A percentile compares a stretch with the other conserved stretches of the same genome.
Evolutionary conservation across 2,888 invertebrate species (phyloP).

Genomic region (Pterobdella sp.): DNA sequence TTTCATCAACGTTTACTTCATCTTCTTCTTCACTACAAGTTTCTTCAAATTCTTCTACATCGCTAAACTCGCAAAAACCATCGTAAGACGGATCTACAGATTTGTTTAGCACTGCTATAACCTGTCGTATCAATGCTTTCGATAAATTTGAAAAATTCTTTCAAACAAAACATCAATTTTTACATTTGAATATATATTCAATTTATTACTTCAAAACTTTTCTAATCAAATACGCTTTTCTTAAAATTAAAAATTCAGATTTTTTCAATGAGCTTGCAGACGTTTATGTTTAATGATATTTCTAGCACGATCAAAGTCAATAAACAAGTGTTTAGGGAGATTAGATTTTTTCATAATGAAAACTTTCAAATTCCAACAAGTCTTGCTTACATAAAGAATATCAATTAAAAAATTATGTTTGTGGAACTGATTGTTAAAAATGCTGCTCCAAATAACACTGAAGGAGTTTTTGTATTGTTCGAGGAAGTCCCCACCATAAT

Average conservation of each 20-base stretch:
- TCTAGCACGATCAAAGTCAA: too few relatives aligned
- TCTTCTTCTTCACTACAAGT: conserved; percentile 18
- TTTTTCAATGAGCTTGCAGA: too few relatives aligned
- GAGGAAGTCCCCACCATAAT: too few relatives aligned
- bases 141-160: neutral
- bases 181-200: neutral
- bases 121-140: neutral
- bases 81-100: conserved; percentile 25
- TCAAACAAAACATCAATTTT: neutral
- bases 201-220: neutral
- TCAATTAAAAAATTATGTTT: too few relatives aligned
- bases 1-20: neutral
- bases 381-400: too few relatives aligned
- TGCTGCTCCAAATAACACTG: too few relatives aligned
- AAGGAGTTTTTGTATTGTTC: too few relatives aligned
- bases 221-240: neutral
- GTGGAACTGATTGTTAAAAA: too few relatives aligned
- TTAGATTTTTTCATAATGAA: too few relatives aligned
- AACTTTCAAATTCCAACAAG: too few relatives aligned
- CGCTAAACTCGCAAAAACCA: conserved; percentile 1
- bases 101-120: conserved; percentile 50
- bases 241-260: conserved; percentile 43
- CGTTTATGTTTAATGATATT: too few relatives aligned
- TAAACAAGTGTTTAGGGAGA: too few relatives aligned
- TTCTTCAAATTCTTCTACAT: conserved; percentile 27